Evolutionary conservation across 2,113 vertebrate genomes (phyloP).

Genomic region (Triplophysa dalaica): DNA sequence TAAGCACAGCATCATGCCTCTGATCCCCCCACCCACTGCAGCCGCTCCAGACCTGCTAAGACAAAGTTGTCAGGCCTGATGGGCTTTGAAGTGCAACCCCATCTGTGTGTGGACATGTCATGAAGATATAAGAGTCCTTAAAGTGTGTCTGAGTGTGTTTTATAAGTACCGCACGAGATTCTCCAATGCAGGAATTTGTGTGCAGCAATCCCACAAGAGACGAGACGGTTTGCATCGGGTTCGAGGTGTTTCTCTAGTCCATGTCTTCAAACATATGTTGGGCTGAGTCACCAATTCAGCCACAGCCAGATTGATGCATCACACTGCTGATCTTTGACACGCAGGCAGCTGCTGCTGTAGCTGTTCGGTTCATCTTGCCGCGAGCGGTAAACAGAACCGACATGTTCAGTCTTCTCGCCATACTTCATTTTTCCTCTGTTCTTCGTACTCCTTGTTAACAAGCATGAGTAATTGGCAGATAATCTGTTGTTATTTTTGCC

Average conservation of each 20-base stretch:
- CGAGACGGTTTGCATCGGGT: neutral
- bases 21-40: neutral
- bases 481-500: slow-evolving; percentile 5
- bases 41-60: neutral
- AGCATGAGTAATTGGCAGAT: slow-evolving; percentile 15
- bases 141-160: neutral
- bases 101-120: neutral
- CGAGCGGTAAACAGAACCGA: neutral
- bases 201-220: neutral
- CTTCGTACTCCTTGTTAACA: slow-evolving; percentile 3
- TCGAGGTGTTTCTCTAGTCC: neutral
- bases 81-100: neutral
- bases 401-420: slow-evolving; percentile 2
- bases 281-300: neutral
- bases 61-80: neutral
- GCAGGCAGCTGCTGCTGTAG: slow-evolving; percentile 15
- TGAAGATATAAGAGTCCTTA: neutral
- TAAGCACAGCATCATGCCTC: neutral
- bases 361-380: neutral
- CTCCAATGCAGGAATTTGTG: neutral
- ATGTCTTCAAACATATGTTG: slow-evolving; percentile 19
- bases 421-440: slow-evolving; percentile 12
- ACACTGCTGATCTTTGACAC: slow-evolving; percentile 13
- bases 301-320: slow-evolving; percentile 23
- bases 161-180: neutral